phyloP scores from a whole-genome alignment of 2,888 invertebrate species.

The Mechanitis messenoides region DNA sequence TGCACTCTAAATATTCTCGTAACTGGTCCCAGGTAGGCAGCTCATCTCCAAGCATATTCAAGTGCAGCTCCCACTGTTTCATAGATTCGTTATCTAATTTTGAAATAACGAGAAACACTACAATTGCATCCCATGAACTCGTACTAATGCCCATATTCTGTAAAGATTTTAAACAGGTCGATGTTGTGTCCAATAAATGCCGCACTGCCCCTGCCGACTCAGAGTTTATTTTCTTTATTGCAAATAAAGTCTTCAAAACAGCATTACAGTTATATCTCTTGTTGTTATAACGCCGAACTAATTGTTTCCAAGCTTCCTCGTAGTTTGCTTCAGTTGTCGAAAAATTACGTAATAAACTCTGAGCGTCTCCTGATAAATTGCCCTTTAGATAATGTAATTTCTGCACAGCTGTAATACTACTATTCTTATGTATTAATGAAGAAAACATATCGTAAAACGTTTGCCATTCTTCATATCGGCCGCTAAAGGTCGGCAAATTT shows the following conservation, averaged over 20 bases:
- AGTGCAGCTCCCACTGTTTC: constrained; percentile 16
- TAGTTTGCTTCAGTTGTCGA: constrained; percentile 23
- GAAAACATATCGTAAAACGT: constrained; percentile 26
- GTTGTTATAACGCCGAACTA: constrained; percentile 29
- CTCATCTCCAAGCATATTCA: background rate
- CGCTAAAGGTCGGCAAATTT: constrained; percentile 19
- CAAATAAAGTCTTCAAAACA: constrained; percentile 27
- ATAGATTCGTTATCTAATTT: constrained; percentile 26
- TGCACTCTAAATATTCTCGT: constrained; percentile 4
- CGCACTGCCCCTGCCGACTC: constrained; percentile 23
- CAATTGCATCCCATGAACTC: constrained; percentile 24
- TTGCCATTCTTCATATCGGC: constrained; percentile 29
- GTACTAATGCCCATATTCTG: constrained; percentile 24
- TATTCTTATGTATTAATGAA: constrained; percentile 24
- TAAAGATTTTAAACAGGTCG: constrained; percentile 24
- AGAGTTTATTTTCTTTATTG: constrained; percentile 15
- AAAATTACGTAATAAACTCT: no score
- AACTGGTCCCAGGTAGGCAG: constrained; percentile 6
- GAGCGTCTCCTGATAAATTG: constrained; percentile 23
- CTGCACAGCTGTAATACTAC: constrained; percentile 13
- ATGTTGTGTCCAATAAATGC: constrained; percentile 27
- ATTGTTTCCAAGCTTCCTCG: constrained; percentile 26
- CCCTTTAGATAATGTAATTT: constrained; percentile 22
- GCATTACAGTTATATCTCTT: constrained; percentile 28
- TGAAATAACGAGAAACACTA: constrained; percentile 24